Percentiles rank a stretch among this genome's conserved stretches.
Evolutionary conservation across 1,140 invertebrate genomes (phyloP).

Genomic region (Helicoverpa zea): DNA sequence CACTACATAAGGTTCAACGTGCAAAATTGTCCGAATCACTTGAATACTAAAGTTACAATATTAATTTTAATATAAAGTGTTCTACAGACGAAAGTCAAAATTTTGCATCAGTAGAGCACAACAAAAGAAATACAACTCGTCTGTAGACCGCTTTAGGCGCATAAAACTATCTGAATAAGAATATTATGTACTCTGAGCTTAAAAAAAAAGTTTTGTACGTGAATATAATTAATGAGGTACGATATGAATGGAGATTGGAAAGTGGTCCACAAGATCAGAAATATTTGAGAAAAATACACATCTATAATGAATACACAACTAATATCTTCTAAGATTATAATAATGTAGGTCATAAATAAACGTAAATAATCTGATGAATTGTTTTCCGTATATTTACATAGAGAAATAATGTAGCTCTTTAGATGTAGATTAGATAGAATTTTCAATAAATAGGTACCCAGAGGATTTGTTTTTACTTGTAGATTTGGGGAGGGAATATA

Average conservation of each 20-base stretch:
- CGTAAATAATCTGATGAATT: background rate
- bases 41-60: background rate
- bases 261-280: constrained; percentile 29
- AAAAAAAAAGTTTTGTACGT: constrained; percentile 15
- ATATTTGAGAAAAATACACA: constrained; percentile 2
- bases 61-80: constrained; percentile 6
- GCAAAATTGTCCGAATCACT: constrained; percentile 10
- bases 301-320: background rate
- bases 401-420: background rate
- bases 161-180: constrained; percentile 3
- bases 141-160: constrained; percentile 17
- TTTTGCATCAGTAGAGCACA: background rate
- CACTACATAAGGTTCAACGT: constrained; percentile 8
- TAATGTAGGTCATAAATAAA: background rate
- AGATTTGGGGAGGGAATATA: constrained; percentile 14
- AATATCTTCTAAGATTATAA: background rate
- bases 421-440: background rate
- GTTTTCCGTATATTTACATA: background rate
- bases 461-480: background rate
- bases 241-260: constrained; percentile 16
- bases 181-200: constrained; percentile 1
- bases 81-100: background rate
- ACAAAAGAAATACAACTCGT: background rate
- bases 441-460: background rate
- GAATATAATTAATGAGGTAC: constrained; percentile 29